Evolutionary conservation across 2,888 invertebrate species (phyloP), one percentile per base, ranked within the genome.

Genomic region (Cerceris rybyensis): DNA sequence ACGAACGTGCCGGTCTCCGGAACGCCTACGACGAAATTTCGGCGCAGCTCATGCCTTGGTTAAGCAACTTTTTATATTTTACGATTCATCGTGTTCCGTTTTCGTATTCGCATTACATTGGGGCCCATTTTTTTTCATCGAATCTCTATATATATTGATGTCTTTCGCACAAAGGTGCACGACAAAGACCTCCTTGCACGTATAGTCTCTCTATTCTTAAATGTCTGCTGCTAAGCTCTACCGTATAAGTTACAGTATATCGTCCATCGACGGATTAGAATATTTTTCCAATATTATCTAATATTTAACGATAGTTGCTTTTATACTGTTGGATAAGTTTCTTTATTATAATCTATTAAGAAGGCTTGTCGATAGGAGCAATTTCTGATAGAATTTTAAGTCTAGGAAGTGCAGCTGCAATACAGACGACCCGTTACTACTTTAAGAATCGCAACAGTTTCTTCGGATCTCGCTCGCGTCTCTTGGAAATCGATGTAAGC

Each of bases 21-120:
- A 46, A 75, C 82, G 83, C 79, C 76, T 71, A 82, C 83, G 76
- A 67, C n/a, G 69, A 79, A 82, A 82, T 82, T 82, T 79, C 55
- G 68, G 75, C 61, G 42, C 69, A 58, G 57, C 69, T 67, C 61
- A 46, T 42, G 43, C 52, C 67, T 68, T 57, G 68, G 69, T 80
- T 80, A 43, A 75, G 75, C 80, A 80, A 80, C 66, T 28, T 66
- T 52, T 79, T 64, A 72, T 67, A 55, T 67, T 65, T 28, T 67
- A 59, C 49, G 50, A 46, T 14, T 46, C 17, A 28, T 39, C 50
- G 46, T 11, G 14, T 39, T 14, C 59, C 16, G 17, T 52, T 17
- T 58, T 54, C 63, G 17, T 16, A 16, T 60, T 6, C 43, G 2
- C 17, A 50, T 9, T 9, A 39, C 49, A n/a, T 58, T 49, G 42